Evolutionary conservation across 2,113 vertebrate species (phyloP).

Genomic region (Tretioscincus oriximinensis): DNA sequence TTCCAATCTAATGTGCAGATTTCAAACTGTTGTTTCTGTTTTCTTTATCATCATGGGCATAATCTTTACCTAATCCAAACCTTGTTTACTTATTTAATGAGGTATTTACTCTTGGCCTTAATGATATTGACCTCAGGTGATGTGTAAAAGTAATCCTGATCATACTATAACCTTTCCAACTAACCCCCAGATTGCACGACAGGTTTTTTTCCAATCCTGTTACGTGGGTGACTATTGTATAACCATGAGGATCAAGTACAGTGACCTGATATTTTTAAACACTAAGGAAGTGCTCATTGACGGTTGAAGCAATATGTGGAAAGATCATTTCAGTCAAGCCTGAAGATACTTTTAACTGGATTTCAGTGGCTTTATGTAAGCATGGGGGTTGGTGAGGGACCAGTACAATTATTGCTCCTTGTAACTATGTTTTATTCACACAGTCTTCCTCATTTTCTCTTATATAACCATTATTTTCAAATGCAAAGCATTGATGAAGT

Average conservation of each 20-base stretch:
- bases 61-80: neutral
- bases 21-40: neutral
- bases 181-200: neutral
- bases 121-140: slow-evolving; percentile 18
- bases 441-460: neutral
- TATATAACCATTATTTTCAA: too few relatives aligned
- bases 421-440: slow-evolving; percentile 1
- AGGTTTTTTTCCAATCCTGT: slow-evolving; percentile 9
- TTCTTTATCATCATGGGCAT: neutral
- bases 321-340: slow-evolving; percentile 79
- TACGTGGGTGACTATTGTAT: neutral
- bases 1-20: neutral
- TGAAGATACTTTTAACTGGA: slow-evolving; percentile 80
- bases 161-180: slow-evolving; percentile 6
- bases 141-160: neutral
- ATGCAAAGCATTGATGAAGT: too few relatives aligned
- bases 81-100: neutral
- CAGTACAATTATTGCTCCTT: too few relatives aligned
- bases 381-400: slow-evolving; percentile 61
- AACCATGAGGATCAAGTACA: slow-evolving; percentile 10
- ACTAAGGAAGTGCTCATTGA: slow-evolving; percentile 46
- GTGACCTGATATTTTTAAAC: slow-evolving; percentile 31
- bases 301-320: slow-evolving; percentile 39
- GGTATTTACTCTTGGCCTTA: neutral
- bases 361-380: slow-evolving; percentile 80